Percentiles rank a stretch among this genome's conserved stretches.
phyloP scores from a whole-genome alignment of 2,113 vertebrate genomes.

The Lagenorhynchus albirostris region DNA sequence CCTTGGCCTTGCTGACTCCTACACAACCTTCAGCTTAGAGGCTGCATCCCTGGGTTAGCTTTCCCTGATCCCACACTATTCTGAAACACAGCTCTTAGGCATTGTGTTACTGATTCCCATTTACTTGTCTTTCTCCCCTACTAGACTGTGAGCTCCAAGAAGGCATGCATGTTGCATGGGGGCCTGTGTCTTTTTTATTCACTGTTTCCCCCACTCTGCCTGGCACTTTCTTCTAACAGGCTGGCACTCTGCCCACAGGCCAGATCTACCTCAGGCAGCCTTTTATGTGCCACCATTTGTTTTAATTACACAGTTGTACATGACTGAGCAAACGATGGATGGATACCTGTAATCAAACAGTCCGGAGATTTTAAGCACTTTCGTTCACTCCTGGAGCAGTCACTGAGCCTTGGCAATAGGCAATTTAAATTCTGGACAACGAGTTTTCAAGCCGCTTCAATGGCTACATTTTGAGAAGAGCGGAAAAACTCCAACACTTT shows the following conservation, averaged over 20 bases:
- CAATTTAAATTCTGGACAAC: slow-evolving; percentile 68
- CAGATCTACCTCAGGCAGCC: slow-evolving; percentile 55
- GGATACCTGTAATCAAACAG: slow-evolving; percentile 69
- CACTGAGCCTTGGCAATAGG: slow-evolving; percentile 60
- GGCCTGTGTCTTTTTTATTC: not conserved
- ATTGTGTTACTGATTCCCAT: not conserved
- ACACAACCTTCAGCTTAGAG: not conserved
- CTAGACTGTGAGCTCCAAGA: not conserved
- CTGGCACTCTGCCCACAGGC: not conserved
- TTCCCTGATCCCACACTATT: not conserved
- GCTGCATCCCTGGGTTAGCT: not conserved
- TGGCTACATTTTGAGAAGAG: slow-evolving; percentile 53
- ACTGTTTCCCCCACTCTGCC: not conserved
- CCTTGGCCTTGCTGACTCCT: not conserved
- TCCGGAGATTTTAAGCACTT: slow-evolving; percentile 55
- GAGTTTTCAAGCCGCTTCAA: slow-evolving; percentile 51
- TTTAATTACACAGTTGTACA: slow-evolving; percentile 65
- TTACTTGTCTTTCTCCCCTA: not conserved
- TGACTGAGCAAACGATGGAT: slow-evolving; percentile 15
- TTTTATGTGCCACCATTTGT: slow-evolving; percentile 62
- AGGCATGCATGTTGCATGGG: not conserved
- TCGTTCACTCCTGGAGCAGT: slow-evolving; percentile 2
- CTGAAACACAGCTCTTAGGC: not conserved
- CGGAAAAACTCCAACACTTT: slow-evolving; percentile 38
- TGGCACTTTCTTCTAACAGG: not conserved